phyloP scores from a whole-genome alignment of 2,797 vertebrate species.

The Gila robusta region DNA sequence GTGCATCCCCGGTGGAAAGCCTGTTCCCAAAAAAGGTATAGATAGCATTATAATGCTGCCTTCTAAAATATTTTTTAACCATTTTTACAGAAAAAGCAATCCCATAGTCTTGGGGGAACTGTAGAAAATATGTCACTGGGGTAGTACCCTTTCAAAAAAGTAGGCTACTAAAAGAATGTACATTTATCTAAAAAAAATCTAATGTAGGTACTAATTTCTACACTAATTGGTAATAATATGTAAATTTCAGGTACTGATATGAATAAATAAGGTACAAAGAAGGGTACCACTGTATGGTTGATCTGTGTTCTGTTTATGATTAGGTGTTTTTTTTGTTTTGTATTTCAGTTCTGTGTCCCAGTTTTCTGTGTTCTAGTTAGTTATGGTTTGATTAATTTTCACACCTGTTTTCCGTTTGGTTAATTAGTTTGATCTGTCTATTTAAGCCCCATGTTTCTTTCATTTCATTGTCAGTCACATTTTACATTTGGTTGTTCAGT shows the following conservation, averaged over 20 bases:
- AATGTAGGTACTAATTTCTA: not conserved
- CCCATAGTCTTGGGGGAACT: not conserved
- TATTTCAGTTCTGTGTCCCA: not conserved
- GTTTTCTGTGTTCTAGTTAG: not conserved
- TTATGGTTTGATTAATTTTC: not conserved
- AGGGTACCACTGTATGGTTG: not conserved
- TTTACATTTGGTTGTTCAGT: not conserved
- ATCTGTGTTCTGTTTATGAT: not conserved
- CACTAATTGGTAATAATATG: not conserved
- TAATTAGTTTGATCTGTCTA: not conserved
- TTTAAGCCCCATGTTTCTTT: not conserved
- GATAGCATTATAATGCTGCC: not conserved
- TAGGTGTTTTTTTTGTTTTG: not conserved
- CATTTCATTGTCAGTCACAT: not conserved
- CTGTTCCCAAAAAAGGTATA: not conserved
- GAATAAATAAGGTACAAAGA: not conserved
- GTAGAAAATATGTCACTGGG: not conserved
- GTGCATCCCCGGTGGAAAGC: not conserved
- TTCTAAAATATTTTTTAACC: not conserved
- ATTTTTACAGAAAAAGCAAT: not conserved
- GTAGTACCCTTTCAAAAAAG: not conserved
- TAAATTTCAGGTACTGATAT: not conserved
- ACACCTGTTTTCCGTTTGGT: not conserved
- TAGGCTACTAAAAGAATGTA: not conserved
- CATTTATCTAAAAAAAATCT: not conserved